Evolutionary conservation across 2,797 vertebrate species (phyloP).

Genomic region (Fistularia commersonii): DNA sequence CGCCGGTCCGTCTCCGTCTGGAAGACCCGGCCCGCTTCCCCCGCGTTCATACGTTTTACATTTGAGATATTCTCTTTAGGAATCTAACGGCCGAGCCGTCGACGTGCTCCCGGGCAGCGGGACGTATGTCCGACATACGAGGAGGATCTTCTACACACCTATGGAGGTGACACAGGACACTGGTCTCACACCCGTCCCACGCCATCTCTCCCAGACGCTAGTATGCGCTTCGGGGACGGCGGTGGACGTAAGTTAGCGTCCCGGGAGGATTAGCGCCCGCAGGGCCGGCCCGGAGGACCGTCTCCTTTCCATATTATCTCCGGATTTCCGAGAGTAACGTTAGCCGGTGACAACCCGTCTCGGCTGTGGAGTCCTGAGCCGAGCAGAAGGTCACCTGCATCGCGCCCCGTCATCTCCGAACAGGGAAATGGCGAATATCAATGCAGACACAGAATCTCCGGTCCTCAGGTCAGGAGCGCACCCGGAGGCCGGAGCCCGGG

Average conservation of each 20-base stretch:
- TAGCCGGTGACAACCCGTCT: constrained; percentile 30
- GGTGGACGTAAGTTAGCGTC: constrained; percentile 59
- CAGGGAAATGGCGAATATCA: constrained; percentile 20
- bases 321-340: constrained; percentile 22
- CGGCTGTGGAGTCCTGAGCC: background rate
- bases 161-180: constrained; percentile 3
- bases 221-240: constrained; percentile 54
- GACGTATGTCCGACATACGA: too few species aligned
- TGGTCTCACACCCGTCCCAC: too few species aligned
- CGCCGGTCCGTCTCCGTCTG: too few species aligned
- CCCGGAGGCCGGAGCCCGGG: too few species aligned
- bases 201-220: constrained; percentile 58
- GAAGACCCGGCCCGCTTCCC: too few species aligned
- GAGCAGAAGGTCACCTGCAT: constrained; percentile 31
- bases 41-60: too few species aligned
- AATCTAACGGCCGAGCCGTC: too few species aligned
- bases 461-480: too few species aligned
- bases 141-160: constrained; percentile 21
- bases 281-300: constrained; percentile 31
- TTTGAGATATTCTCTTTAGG: too few species aligned
- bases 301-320: constrained; percentile 22
- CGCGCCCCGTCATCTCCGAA: constrained; percentile 30
- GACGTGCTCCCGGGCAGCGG: too few species aligned
- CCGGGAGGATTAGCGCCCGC: constrained; percentile 62
- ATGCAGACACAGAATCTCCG: constrained; percentile 27